Evolutionary conservation across 2,797 vertebrate genomes (phyloP).

Genomic region (Lophotriccus pileatus): DNA sequence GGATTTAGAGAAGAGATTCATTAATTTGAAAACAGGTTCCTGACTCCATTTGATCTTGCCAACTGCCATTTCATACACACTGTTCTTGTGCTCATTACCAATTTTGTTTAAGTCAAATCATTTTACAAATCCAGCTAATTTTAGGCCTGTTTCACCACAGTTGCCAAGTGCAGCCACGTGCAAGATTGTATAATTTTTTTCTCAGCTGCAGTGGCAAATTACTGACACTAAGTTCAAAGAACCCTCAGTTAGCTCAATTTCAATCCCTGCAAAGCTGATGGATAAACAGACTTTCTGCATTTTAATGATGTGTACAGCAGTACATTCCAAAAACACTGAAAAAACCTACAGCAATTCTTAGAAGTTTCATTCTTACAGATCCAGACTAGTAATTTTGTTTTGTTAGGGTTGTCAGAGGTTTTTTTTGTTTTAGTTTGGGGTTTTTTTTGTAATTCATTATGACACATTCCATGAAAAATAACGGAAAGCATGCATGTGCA

Average conservation of each 20-base stretch:
- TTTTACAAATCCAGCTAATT: neutral
- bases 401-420: no score
- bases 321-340: neutral
- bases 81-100: neutral
- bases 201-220: neutral
- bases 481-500: neutral
- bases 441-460: neutral
- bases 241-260: neutral
- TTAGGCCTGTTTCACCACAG: neutral
- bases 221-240: neutral
- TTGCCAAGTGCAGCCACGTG: neutral
- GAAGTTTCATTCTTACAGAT: neutral
- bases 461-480: neutral
- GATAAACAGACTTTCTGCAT: neutral
- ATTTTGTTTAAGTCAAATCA: neutral
- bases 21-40: neutral
- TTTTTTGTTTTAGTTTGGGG: neutral
- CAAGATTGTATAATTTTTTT: neutral
- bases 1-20: neutral
- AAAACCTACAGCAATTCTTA: neutral
- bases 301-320: neutral
- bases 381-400: neutral
- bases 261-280: neutral
- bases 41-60: neutral
- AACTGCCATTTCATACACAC: neutral